Evolutionary conservation across 2,888 invertebrate species (phyloP).

Genomic region (Diploptera punctata): DNA sequence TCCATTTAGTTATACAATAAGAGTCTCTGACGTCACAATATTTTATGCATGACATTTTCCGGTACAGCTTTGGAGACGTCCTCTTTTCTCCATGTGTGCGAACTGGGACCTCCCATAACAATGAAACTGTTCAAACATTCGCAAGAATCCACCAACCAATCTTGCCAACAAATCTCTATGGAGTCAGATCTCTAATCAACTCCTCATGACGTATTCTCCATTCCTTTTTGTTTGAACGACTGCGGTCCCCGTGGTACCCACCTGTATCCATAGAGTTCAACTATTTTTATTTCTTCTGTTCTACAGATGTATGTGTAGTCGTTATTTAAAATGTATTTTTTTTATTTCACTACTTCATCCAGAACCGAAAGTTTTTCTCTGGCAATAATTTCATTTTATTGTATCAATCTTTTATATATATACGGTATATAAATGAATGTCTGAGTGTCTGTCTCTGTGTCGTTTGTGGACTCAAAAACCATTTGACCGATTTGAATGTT

Average conservation of each 20-base stretch:
- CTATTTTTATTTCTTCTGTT: no score
- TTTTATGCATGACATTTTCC: slow-evolving; percentile 23
- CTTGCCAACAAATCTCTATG: background rate
- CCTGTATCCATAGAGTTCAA: no score
- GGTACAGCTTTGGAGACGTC: background rate
- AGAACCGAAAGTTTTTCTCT: no score
- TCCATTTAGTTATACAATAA: slow-evolving; percentile 16
- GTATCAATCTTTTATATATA: no score
- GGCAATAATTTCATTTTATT: no score
- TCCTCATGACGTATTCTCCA: slow-evolving; percentile 27
- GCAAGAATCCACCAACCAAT: background rate
- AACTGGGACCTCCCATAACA: slow-evolving; percentile 27
- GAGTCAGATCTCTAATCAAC: slow-evolving; percentile 19
- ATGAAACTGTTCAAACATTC: slow-evolving; percentile 20
- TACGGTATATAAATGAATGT: no score
- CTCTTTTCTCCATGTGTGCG: slow-evolving; percentile 14
- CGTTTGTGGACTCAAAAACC: no score
- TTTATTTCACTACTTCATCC: no score
- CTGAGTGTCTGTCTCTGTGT: no score
- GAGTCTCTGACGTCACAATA: slow-evolving; percentile 12
- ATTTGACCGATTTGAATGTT: no score
- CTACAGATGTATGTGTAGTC: no score
- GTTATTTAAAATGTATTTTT: no score
- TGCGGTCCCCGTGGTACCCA: slow-evolving; percentile 4
- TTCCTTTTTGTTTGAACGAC: slow-evolving; percentile 35